Evolutionary conservation across 2,113 vertebrate genomes (phyloP), one percentile per base, ranked within the genome.

Genomic region (Columba livia): DNA sequence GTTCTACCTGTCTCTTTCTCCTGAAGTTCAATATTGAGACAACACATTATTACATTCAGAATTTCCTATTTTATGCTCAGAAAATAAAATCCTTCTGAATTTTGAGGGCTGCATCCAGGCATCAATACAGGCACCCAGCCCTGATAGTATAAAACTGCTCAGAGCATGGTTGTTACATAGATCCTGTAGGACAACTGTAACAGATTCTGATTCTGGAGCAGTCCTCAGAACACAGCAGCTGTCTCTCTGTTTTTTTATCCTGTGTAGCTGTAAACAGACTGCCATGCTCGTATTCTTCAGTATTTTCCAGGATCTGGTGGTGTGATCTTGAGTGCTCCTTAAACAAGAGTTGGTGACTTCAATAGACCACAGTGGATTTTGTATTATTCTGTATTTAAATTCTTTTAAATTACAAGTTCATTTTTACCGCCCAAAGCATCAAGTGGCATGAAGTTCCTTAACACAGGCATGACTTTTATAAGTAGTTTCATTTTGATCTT

Each of bases 381-480:
- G 1, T 10, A 14, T 38, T 77, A 10, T 7, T 47, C 4, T 32
- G 0, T 28, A 38, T 65, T 56, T 54, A 67, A 48, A 13, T 23
- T 25, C 0, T 56, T 69, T 56, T 84, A 29, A 10, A 29, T 60
- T 69, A 19, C 3, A 38, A 72, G 11, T 38, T 48, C 4, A 48
- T 40, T 54, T 53, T 23, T 57, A 7, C 7, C 62, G 8, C 6
- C 32, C 18, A 50, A 11, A 48, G 18, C 16, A 70, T 57, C 11
- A 74, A 74, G 6, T 14, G 11, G 1, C 4, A 54, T 69, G 31
- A 42, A 21, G 15, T 44, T 86, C 57, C 2, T 5, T 31, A 61
- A 31, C 1, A n/a, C 28, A 31, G 5, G 21, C 1, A 1, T 15
- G 19, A 28, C 4, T 29, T n/a, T 50, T 62, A 4, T 3, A 56